Percentiles rank a stretch among this genome's conserved stretches.
These are phyloP conservation scores for Henicopernis longicauda DNA, from an alignment of 2,113 vertebrate genomes.

Conservation along the genomic window DNA sequence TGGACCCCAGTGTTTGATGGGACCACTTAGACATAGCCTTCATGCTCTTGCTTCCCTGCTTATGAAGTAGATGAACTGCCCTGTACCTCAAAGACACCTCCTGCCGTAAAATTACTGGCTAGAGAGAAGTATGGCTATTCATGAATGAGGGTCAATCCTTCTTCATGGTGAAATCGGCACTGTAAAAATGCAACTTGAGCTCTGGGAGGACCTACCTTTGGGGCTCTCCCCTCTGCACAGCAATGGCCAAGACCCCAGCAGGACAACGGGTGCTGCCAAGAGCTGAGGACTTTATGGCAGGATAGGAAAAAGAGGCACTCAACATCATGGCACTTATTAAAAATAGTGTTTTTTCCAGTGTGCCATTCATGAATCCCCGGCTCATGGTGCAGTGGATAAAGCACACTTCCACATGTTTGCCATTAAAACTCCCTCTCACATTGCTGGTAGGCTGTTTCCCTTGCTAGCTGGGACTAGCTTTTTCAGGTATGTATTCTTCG, in stretches of 20 bases:
- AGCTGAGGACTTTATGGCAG: not conserved
- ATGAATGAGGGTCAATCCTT: not conserved
- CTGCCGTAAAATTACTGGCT: not conserved
- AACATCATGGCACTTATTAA: not conserved
- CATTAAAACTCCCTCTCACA: not conserved
- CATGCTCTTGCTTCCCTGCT: not conserved
- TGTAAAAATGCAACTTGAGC: not conserved
- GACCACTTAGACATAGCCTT: not conserved
- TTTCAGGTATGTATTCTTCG: not conserved
- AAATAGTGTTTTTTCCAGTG: not conserved
- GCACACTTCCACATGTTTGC: not conserved
- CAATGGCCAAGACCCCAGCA: not conserved
- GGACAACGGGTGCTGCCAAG: not conserved
- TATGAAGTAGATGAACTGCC: not conserved
- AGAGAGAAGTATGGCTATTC: not conserved
- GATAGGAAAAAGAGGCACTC: not conserved
- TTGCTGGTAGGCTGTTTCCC: not conserved
- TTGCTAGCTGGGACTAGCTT: not conserved
- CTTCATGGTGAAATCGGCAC: not conserved
- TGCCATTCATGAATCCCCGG: rapidly evolving
- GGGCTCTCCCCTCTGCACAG: not conserved
- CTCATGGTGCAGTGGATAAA: not conserved
- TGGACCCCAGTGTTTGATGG: not conserved
- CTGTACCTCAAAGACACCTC: not conserved
- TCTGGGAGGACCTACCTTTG: not conserved